Percentiles rank a stretch among this genome's conserved stretches.
phyloP scores from a whole-genome alignment of 2,113 vertebrate genomes.

The Deroptyus accipitrinus region DNA sequence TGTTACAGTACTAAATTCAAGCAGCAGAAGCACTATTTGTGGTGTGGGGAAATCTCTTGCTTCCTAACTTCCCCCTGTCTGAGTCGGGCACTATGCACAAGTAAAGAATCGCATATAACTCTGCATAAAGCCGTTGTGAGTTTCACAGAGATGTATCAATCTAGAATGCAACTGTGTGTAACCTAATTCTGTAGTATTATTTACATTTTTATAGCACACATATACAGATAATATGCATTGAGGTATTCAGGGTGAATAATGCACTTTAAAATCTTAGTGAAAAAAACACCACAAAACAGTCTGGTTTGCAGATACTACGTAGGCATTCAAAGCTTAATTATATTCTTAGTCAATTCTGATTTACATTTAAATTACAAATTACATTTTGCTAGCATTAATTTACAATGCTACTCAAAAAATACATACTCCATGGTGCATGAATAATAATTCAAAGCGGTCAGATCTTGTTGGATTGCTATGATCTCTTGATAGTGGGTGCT shows the following conservation, averaged over 20 bases:
- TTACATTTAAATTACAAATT: constrained; percentile 69
- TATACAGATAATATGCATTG: neutral
- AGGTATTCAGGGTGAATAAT: neutral
- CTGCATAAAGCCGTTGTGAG: neutral
- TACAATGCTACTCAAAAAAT: constrained; percentile 54
- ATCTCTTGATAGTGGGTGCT: neutral
- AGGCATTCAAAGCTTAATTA: constrained; percentile 37
- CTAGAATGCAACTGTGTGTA: neutral
- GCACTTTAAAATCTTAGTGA: neutral
- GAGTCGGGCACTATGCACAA: neutral
- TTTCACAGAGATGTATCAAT: neutral
- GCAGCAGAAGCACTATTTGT: neutral
- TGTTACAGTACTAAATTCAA: neutral
- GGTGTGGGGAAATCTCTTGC: neutral
- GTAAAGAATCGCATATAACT: neutral
- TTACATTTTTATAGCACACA: constrained; percentile 7
- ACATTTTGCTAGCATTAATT: constrained; percentile 29
- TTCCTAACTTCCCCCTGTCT: neutral
- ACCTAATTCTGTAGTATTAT: neutral
- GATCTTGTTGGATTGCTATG: constrained; percentile 17
- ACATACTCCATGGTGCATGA: constrained; percentile 45
- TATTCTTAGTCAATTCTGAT: constrained; percentile 50
- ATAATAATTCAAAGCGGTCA: constrained; percentile 39
- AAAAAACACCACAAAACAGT: neutral
- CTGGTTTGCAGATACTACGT: neutral